Evolutionary conservation across 2,888 invertebrate genomes (phyloP).

Genomic region (Pammene fasciana): DNA sequence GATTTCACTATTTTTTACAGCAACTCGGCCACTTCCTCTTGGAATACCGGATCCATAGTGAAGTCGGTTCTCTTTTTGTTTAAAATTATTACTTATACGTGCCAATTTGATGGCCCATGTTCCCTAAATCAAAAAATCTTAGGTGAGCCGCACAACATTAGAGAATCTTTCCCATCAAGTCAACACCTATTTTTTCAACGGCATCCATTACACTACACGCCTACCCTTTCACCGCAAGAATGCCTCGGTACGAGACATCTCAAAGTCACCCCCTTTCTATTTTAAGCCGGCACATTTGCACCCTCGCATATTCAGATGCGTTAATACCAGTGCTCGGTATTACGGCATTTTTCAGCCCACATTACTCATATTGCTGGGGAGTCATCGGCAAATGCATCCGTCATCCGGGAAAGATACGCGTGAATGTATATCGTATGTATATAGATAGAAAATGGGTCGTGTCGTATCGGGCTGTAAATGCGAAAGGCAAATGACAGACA

Average conservation of each 20-base stretch:
- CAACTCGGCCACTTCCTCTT: no score
- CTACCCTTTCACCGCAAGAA: constrained; percentile 50
- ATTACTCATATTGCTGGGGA: constrained; percentile 58
- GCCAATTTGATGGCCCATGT: no score
- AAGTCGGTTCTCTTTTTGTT: no score
- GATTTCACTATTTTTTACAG: no score
- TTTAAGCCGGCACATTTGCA: constrained; percentile 66
- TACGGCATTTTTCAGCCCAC: constrained; percentile 72
- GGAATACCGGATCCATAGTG: no score
- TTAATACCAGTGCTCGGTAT: constrained; percentile 67
- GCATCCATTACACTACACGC: constrained; percentile 36
- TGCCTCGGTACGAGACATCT: constrained; percentile 56
- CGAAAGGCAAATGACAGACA: no score
- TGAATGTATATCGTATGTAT: background rate
- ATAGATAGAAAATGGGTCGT: background rate
- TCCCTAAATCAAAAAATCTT: background rate
- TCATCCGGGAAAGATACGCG: constrained; percentile 2
- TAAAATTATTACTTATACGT: no score
- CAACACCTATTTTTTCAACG: constrained; percentile 20
- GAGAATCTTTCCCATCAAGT: background rate
- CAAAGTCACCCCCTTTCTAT: constrained; percentile 64
- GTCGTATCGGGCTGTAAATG: no score
- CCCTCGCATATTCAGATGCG: constrained; percentile 75
- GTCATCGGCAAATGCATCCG: constrained; percentile 41
- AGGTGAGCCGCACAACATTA: background rate